Evolutionary conservation across 2,888 invertebrate species (phyloP), one percentile per base, ranked within the genome.

Genomic region (Chelonus formosanus): DNA sequence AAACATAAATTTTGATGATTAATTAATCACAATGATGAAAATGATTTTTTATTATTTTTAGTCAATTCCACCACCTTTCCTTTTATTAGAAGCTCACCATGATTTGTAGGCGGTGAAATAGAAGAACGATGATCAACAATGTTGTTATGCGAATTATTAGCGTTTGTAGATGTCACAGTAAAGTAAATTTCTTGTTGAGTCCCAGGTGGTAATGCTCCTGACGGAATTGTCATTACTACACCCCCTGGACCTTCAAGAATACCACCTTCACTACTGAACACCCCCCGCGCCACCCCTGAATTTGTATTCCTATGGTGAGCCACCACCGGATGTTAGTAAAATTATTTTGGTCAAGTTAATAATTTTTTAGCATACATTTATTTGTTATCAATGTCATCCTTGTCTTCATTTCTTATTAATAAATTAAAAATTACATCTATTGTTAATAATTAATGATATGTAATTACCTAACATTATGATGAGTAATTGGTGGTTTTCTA

Each of bases 141-240:
- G 71, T 72, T 76, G 65, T 70, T 68, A 70, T 64, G 67, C 73
- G 95, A 94, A 80, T 90, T 90, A 84, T 92, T 91, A 85, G 93
- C 91, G 80, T 93, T 89, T 73, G 92, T 92, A 84, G 92, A 92
- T 75, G 92, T 91, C 78, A 93, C 92, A 77, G 92, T 96, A 88
- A 97, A 96, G 89, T 96, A 97, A 82, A 97, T 92, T 84, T 96
- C 95, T 86, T 96, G 96, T 78, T 91, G 89, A 77, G 90, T 89
- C 63, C 94, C 94, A 47, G 90, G 88, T 58, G 92, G 89, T 73
- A 97, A 90, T 55, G 97, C 97, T 72, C 94, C 94, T 62, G 92
- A 90, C 53, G 97, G 97, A 79, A 97, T 93, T 77, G 93, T 90
- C 70, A 97, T 86, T 59, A 93, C 93, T 53, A 97, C 97, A 73